Conservation (phyloP, 2,888 invertebrate genomes). For the Scelioninae gen. 1 region DNA sequence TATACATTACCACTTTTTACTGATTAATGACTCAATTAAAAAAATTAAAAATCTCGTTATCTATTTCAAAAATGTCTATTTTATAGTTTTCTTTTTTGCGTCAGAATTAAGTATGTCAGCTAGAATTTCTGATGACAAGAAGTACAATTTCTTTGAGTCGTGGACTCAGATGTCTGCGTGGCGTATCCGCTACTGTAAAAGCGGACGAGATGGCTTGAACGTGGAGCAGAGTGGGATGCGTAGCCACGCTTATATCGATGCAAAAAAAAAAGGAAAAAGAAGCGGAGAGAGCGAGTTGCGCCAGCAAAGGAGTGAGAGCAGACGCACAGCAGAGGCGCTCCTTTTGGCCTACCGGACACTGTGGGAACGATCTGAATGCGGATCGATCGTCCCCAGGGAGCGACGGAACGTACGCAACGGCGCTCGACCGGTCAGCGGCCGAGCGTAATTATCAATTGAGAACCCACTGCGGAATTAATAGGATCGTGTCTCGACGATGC, state of each 20-base stretch:
- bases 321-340: slow-evolving; percentile 71
- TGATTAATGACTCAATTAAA: too few relatives aligned
- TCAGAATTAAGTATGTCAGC: background rate
- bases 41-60: too few relatives aligned
- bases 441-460: slow-evolving; percentile 71
- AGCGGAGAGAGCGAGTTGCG: slow-evolving; percentile 52
- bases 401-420: slow-evolving; percentile 51
- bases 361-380: slow-evolving; percentile 78
- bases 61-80: too few relatives aligned
- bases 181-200: slow-evolving; percentile 54
- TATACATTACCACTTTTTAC: too few relatives aligned
- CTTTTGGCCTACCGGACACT: slow-evolving; percentile 80
- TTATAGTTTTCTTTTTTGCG: background rate
- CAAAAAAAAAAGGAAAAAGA: slow-evolving; percentile 64
- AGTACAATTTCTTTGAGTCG: slow-evolving; percentile 17
- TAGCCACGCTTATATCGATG: slow-evolving; percentile 75
- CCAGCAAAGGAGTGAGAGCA: slow-evolving; percentile 59
- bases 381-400: slow-evolving; percentile 64
- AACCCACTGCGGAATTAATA: slow-evolving; percentile 69
- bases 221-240: slow-evolving; percentile 54
- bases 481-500: slow-evolving; percentile 46
- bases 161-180: slow-evolving; percentile 21
- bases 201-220: slow-evolving; percentile 74
- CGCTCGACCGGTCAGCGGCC: slow-evolving; percentile 56
- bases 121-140: slow-evolving; percentile 10